These are phyloP conservation scores for Fistularia commersonii DNA, from an alignment of 2,797 vertebrate genomes.

Conservation along the genomic window DNA sequence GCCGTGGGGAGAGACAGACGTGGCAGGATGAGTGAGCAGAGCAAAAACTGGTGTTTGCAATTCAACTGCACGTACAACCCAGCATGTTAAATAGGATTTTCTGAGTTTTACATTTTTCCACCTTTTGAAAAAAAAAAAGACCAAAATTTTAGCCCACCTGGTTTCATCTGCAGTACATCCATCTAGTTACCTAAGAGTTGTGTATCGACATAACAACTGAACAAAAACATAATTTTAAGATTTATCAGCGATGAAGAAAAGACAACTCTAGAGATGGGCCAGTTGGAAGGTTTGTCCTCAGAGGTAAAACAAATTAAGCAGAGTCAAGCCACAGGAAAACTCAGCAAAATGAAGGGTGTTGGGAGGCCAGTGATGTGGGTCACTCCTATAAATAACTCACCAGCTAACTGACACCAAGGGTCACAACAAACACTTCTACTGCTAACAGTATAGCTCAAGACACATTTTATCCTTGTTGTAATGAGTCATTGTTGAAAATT, in stretches of 20 bases:
- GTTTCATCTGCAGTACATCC: too few relatives aligned
- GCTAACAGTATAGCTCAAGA: constrained; percentile 32
- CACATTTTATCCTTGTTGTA: not conserved
- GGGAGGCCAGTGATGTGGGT: constrained; percentile 66
- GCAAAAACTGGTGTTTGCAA: not conserved
- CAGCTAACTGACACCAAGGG: constrained; percentile 61
- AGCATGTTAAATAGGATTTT: too few relatives aligned
- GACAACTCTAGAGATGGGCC: not conserved
- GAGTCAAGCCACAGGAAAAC: constrained; percentile 30
- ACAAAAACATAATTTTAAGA: too few relatives aligned
- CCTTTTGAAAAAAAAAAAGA: too few relatives aligned
- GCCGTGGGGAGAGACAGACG: not conserved
- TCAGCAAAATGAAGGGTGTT: constrained; percentile 37
- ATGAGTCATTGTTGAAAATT: too few relatives aligned
- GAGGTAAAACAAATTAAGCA: constrained; percentile 12
- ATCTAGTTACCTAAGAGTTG: too few relatives aligned
- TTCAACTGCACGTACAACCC: too few relatives aligned
- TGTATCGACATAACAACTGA: too few relatives aligned
- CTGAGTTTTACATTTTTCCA: too few relatives aligned
- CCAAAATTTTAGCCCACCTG: too few relatives aligned
- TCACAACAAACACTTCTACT: constrained; percentile 51
- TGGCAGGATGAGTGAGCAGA: not conserved
- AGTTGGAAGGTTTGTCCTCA: not conserved
- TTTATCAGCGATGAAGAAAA: too few relatives aligned
- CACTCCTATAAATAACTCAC: constrained; percentile 75